Percentiles rank a stretch among this genome's conserved stretches.
Evolutionary conservation across 2,113 vertebrate species (phyloP).

Genomic region (Todiramphus chloris): DNA sequence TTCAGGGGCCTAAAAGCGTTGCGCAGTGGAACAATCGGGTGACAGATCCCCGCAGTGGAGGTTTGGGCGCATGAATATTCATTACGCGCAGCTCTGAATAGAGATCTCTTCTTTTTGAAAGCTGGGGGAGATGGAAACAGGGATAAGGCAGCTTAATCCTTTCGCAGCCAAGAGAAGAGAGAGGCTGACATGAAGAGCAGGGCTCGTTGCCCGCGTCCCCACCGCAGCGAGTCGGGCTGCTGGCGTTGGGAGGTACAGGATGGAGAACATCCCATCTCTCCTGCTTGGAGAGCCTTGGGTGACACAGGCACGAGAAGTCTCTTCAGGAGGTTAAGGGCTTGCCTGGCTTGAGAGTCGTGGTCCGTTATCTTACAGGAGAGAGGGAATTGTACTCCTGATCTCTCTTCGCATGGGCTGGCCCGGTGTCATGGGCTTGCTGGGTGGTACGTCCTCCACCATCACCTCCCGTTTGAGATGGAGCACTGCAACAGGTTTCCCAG

Average conservation of each 20-base stretch:
- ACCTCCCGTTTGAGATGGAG: not conserved
- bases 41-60: not conserved
- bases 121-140: not conserved
- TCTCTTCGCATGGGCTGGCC: not conserved
- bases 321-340: not conserved
- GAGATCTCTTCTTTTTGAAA: not conserved
- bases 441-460: not conserved
- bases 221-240: not conserved
- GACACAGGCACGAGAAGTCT: not conserved
- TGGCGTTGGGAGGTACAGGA: not conserved
- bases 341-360: not conserved
- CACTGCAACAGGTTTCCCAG: no score
- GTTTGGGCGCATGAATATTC: conserved; percentile 25
- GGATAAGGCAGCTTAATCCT: conserved; percentile 31
- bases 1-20: not conserved
- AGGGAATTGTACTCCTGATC: not conserved
- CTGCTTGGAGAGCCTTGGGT: not conserved
- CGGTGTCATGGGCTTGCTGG: not conserved
- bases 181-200: not conserved
- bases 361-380: not conserved
- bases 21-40: not conserved
- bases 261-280: not conserved
- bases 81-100: not conserved
- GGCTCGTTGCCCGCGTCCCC: not conserved
- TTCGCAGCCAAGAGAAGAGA: not conserved